Conservation (phyloP, 1,140 invertebrate species). For the Drosophila bocki region DNA sequence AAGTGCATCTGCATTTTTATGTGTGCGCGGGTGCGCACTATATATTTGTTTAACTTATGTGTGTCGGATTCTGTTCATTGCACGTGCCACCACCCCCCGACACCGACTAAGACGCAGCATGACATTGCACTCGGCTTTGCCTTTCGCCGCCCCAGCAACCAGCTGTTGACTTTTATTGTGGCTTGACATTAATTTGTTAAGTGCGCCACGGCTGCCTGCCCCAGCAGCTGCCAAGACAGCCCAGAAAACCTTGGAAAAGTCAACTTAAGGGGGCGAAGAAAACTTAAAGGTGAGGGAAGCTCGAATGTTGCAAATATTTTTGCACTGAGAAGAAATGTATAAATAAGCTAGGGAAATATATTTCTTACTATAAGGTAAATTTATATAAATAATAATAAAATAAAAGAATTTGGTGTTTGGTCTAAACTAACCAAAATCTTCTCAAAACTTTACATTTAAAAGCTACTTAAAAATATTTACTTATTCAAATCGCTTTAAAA, state of each 20-base stretch:
- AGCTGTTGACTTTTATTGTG: slow-evolving; percentile 84
- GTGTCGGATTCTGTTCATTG: slow-evolving; percentile 34
- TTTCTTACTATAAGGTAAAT: too few species aligned
- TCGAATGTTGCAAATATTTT: slow-evolving; percentile 7
- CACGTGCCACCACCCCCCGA: slow-evolving; percentile 11
- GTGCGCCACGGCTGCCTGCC: slow-evolving; percentile 59
- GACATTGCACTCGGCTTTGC: slow-evolving; percentile 74
- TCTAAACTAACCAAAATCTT: too few species aligned
- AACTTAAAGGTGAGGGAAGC: slow-evolving; percentile 57
- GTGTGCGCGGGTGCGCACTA: slow-evolving; percentile 7
- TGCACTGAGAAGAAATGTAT: not conserved
- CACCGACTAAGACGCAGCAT: slow-evolving; percentile 45
- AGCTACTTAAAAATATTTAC: not conserved
- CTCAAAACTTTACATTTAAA: too few species aligned
- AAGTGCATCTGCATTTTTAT: slow-evolving; percentile 46
- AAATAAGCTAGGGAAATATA: too few species aligned
- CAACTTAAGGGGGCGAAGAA: slow-evolving; percentile 29
- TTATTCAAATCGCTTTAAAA: not conserved
- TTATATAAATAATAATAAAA: not conserved
- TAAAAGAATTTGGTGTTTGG: not conserved
- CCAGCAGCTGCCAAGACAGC: not conserved
- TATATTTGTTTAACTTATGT: slow-evolving; percentile 49
- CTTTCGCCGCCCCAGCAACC: slow-evolving; percentile 50
- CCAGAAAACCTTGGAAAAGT: slow-evolving; percentile 27
- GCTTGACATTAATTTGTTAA: slow-evolving; percentile 84